Evolutionary conservation across 2,888 invertebrate genomes (phyloP), one percentile per base, ranked within the genome.

Genomic region (Diploptera punctata): DNA sequence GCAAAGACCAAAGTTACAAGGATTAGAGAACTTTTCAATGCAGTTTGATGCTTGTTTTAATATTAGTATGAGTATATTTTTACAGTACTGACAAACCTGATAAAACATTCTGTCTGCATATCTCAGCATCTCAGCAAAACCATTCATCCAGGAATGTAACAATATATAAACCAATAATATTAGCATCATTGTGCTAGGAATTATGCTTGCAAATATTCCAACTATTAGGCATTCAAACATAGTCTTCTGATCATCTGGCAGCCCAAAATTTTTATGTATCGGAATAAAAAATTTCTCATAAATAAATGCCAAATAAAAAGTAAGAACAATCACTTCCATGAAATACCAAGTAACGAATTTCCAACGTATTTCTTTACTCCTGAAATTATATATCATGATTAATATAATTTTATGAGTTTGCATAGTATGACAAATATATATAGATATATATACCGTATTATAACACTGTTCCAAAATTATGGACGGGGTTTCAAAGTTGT

Each of bases 71-170:
- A n/a, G n/a, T n/a, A n/a, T n/a, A n/a, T n/a, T n/a, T n/a, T n/a
- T n/a, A n/a, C n/a, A n/a, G n/a, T n/a, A n/a, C n/a, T 44, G 16
- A 71, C 79, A 77, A 80, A 88, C 90, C 83, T 89, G 88, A 80
- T 95, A 90, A 86, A 95, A 91, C 86, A 91, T 86, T 80, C 97
- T 83, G 85, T 98, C 95, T 5, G 90, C 93, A 82, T 98, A 99
- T 74, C 87, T 88, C 74, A 97, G 82, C 83, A 97, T 86, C 82
- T 99, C 98, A 0, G 96, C 93, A 79, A 92, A 94, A 24, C 93
- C 93, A 82, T 98, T 99, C 79, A 93, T 86, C 95, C 97, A 97
- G 1, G 93, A 90, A 80, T 99, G 98, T 3, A 98, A 85, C 2
- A 98, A 84, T 75, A 93, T 88, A 84, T 95, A 98, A 84, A 97